Conservation (phyloP, 1,140 invertebrate species). For the Teleopsis dalmanni region DNA sequence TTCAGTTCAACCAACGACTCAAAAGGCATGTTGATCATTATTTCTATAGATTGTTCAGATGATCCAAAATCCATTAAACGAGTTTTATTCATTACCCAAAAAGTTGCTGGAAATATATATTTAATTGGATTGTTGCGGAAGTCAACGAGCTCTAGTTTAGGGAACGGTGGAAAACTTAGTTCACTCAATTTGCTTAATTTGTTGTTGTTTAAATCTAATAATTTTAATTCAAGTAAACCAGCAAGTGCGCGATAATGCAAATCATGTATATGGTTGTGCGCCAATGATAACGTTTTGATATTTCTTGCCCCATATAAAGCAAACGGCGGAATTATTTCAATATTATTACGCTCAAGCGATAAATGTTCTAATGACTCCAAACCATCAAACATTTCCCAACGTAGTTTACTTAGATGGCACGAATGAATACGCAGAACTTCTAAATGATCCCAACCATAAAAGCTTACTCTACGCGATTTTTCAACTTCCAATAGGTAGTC, state of each 20-base stretch:
- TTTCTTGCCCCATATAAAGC: constrained; percentile 60
- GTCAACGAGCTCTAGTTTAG: constrained; percentile 53
- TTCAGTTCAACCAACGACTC: constrained; percentile 51
- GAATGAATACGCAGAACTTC: constrained; percentile 52
- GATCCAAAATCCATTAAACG: constrained; percentile 54
- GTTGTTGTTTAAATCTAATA: constrained; percentile 58
- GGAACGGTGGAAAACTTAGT: constrained; percentile 61
- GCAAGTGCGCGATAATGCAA: constrained; percentile 59
- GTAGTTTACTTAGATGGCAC: constrained; percentile 54
- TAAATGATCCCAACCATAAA: constrained; percentile 51
- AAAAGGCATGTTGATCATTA: constrained; percentile 53
- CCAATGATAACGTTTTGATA: constrained; percentile 54
- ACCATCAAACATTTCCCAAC: constrained; percentile 64
- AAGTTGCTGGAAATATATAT: constrained; percentile 59
- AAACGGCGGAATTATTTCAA: constrained; percentile 59
- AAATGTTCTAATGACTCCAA: constrained; percentile 52
- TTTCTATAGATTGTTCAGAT: constrained; percentile 45
- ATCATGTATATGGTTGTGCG: constrained; percentile 55
- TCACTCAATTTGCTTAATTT: constrained; percentile 61
- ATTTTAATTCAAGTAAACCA: constrained; percentile 56
- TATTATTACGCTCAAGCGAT: constrained; percentile 55
- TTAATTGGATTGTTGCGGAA: constrained; percentile 60
- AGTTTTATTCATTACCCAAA: constrained; percentile 64
- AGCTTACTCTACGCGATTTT: constrained; percentile 46
- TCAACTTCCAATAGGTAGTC: constrained; percentile 51